Conservation (phyloP, 1,140 invertebrate species). For the Drusus annulatus region DNA sequence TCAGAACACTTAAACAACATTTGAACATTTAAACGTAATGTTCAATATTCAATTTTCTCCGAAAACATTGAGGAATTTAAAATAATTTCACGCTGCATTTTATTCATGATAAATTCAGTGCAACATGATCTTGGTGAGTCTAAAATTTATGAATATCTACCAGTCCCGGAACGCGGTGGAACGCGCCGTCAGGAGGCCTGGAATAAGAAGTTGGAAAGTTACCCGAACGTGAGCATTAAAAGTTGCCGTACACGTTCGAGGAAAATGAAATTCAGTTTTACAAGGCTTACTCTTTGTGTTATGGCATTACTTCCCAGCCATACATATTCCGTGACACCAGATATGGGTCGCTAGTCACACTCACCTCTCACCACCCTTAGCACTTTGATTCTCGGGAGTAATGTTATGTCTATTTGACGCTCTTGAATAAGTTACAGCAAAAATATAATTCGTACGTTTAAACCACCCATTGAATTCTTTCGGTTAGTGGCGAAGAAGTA, state of each 20-base stretch:
- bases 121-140: not conserved
- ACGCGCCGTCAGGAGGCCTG: no score
- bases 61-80: no score
- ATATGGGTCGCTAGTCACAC: not conserved
- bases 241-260: not conserved
- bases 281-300: constrained; percentile 13
- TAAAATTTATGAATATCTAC: not conserved
- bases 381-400: not conserved
- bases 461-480: no score
- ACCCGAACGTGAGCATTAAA: not conserved
- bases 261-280: constrained; percentile 32
- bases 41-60: no score
- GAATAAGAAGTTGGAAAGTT: not conserved
- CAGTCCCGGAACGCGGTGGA: no score
- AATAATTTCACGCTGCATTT: no score
- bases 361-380: not conserved
- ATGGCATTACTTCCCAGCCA: not conserved
- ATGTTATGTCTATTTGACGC: not conserved
- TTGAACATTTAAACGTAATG: no score
- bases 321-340: not conserved
- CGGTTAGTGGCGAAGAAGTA: no score
- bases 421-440: no score
- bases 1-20: no score
- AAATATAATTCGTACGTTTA: no score
- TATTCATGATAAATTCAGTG: not conserved